Percentiles rank a stretch among this genome's conserved stretches.
Conservation (phyloP, 2,888 invertebrate species). For the Matsumyia berberina region DNA sequence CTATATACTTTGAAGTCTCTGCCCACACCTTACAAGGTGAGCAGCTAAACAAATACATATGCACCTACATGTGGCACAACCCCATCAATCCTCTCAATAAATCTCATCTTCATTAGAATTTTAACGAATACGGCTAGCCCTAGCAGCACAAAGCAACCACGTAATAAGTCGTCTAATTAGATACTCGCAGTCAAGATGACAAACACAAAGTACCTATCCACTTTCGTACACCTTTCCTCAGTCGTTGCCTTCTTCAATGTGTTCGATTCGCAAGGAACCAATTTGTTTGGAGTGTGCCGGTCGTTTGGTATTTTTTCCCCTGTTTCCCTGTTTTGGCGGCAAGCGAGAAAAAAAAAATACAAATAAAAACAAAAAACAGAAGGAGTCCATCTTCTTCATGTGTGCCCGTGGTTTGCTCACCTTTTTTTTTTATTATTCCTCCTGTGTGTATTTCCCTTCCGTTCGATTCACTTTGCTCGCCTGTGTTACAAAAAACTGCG, state of each 20-base stretch:
- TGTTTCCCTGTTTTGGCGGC: slow-evolving; percentile 56
- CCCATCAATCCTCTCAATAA: slow-evolving; percentile 23
- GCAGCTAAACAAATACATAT: no score
- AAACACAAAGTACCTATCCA: slow-evolving; percentile 4
- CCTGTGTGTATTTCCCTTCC: slow-evolving; percentile 27
- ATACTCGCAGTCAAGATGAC: slow-evolving; percentile 45
- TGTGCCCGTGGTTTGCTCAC: slow-evolving; percentile 49
- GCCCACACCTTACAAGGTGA: neutral
- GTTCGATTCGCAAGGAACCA: slow-evolving; percentile 28
- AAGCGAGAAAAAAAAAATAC: slow-evolving; percentile 51
- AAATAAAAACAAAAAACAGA: slow-evolving; percentile 50
- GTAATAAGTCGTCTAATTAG: slow-evolving; percentile 40
- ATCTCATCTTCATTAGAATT: slow-evolving; percentile 57
- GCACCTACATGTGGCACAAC: neutral
- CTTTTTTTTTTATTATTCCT: slow-evolving; percentile 27
- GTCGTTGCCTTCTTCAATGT: slow-evolving; percentile 16
- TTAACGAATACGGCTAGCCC: slow-evolving; percentile 33
- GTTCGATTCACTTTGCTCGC: slow-evolving; percentile 42
- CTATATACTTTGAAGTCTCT: no score
- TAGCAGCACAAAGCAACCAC: slow-evolving; percentile 15
- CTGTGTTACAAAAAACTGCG: slow-evolving; percentile 41
- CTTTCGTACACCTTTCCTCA: slow-evolving; percentile 48
- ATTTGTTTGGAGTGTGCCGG: slow-evolving; percentile 54
- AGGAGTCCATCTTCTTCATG: slow-evolving; percentile 60
- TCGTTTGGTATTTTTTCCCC: slow-evolving; percentile 22